These are phyloP conservation scores for Acleris emargana DNA, from an alignment of 2,888 invertebrate species.

Conservation along the genomic window DNA sequence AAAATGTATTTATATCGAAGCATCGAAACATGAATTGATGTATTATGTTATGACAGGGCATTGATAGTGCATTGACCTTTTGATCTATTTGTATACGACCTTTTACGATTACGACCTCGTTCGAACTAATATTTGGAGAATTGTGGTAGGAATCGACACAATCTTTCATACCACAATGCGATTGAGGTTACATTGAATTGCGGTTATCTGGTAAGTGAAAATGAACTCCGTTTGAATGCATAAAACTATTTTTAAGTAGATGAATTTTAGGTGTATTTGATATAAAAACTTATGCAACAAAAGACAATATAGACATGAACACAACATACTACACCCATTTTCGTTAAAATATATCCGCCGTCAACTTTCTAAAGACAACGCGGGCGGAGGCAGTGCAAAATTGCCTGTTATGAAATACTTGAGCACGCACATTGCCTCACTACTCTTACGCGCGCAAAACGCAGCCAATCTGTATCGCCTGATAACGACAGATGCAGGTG, in stretches of 20 bases:
- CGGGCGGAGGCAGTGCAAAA: slow-evolving; percentile 1
- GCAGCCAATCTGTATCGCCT: neutral
- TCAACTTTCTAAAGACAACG: neutral
- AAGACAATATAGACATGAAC: neutral
- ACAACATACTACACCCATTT: neutral
- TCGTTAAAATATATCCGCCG: neutral
- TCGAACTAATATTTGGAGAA: neutral
- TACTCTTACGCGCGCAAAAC: slow-evolving; percentile 8
- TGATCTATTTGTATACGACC: slow-evolving; percentile 18
- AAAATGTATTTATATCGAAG: neutral
- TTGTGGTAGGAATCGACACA: neutral
- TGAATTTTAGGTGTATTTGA: neutral
- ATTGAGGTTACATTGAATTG: slow-evolving; percentile 1
- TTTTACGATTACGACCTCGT: neutral
- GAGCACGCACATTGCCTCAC: slow-evolving; percentile 1
- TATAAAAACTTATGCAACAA: neutral
- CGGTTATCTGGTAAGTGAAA: neutral
- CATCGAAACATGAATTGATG: slow-evolving; percentile 1
- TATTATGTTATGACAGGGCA: slow-evolving; percentile 5
- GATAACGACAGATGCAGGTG: neutral
- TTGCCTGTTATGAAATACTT: neutral
- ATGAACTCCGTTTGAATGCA: neutral
- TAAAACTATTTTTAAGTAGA: no score
- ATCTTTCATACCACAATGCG: neutral
- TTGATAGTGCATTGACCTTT: slow-evolving; percentile 11